Evolutionary conservation across 2,888 invertebrate species (phyloP), one percentile per base, ranked within the genome.

Genomic region (Xanthorhoe designata): DNA sequence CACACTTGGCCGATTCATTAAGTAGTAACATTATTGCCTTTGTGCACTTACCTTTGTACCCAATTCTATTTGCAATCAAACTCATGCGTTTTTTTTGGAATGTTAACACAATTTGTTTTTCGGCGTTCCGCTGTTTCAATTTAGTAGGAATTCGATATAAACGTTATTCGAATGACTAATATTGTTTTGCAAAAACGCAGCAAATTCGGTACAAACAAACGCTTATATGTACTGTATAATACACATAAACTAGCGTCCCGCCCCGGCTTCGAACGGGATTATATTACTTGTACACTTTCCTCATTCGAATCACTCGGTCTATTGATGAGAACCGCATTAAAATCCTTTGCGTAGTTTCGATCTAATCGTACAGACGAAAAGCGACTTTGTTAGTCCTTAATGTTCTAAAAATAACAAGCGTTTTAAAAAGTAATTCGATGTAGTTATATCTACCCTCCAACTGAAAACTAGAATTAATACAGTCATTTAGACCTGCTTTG

Each of bases 1-100:
- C 64, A 63, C 66, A 68, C 66, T 68, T 58, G 61, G 58, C 59
- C 57, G 64, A 50, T 42, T 68, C 50, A 59, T 62, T 68, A 55
- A 32, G 49, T 60, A 57, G 56, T 64, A 55, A 62, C 38, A 45
- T 32, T 61, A 61, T 50, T 49, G 50, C 52, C 10, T 57, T 53
- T 60, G 13, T 47, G 38, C 38, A 42, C 56, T 55, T 42, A 13
- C 49, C 38, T 49, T 35, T 10, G 9, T 54, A 6, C 10, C 49
- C 49, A 15, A 19, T 29, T 42, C n/a, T 54, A 17, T 59, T 58
- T 53, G 53, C 53, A 53, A 59, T 29, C 51, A 56, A 17, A 53
- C n/a, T 17, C 19, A 42, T n/a, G 13, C 17, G 19, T 45, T 56
- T 52, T 56, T 15, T 18, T 47, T 29, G 18, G 2, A 17, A 9